Conservation (phyloP, 2,113 vertebrate genomes). For the Athene noctua region DNA sequence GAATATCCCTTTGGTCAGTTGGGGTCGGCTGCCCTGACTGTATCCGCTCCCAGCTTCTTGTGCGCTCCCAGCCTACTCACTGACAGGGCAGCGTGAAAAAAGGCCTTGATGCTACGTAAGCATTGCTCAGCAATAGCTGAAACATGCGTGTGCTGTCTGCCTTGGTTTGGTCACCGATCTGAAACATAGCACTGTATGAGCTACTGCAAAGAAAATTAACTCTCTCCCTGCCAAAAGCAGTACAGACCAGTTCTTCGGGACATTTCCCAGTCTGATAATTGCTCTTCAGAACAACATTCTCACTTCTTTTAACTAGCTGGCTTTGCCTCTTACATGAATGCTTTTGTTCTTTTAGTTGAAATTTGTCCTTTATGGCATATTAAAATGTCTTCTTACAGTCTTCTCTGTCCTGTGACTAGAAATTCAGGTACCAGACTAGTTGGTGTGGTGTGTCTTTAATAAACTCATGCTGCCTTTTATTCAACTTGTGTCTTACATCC, state of each 20-base stretch:
- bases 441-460: not conserved
- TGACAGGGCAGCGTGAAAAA: not conserved
- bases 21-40: not conserved
- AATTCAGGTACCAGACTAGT: not conserved
- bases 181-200: not conserved
- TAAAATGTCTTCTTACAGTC: not conserved
- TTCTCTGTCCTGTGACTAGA: not conserved
- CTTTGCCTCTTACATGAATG: not conserved
- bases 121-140: not conserved
- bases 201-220: not conserved
- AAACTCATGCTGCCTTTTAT: not conserved
- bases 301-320: not conserved
- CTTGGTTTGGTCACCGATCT: not conserved
- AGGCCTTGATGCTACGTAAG: not conserved
- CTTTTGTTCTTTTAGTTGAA: not conserved
- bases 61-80: not conserved
- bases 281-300: not conserved
- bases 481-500: not conserved
- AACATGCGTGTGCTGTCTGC: rapidly evolving
- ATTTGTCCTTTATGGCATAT: not conserved
- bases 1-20: not conserved
- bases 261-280: not conserved
- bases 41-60: rapidly evolving
- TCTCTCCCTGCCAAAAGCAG: not conserved
- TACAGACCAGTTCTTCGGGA: not conserved